Evolutionary conservation across 1,140 invertebrate genomes (phyloP).

Genomic region (Harpegnathos saltator): DNA sequence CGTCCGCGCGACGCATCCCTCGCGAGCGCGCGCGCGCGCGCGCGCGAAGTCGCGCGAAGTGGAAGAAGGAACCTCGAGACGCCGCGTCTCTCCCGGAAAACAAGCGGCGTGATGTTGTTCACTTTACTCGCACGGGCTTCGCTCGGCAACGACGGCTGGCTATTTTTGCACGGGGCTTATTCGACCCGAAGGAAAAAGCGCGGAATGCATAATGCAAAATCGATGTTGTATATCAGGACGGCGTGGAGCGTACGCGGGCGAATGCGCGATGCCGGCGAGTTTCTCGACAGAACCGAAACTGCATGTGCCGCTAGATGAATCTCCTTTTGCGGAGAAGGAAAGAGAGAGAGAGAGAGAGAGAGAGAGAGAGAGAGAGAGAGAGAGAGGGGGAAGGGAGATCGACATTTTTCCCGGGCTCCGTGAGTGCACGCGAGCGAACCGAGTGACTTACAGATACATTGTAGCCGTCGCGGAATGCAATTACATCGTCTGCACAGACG

Average conservation of each 20-base stretch:
- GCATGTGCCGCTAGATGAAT: neutral
- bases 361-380: too few species aligned
- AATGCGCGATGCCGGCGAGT: neutral
- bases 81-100: constrained; percentile 32
- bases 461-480: constrained; percentile 50
- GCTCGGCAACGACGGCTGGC: neutral
- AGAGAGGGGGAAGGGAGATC: too few species aligned
- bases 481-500: constrained; percentile 47
- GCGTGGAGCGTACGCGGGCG: too few species aligned
- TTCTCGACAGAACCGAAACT: neutral
- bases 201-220: neutral
- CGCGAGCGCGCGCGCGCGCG: constrained; percentile 7
- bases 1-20: constrained; percentile 10
- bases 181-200: neutral
- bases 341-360: too few species aligned
- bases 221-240: neutral
- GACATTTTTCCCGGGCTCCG: constrained; percentile 13
- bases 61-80: neutral
- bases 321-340: constrained; percentile 28
- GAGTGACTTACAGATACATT: constrained; percentile 43
- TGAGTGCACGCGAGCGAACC: neutral
- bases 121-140: neutral
- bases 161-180: neutral
- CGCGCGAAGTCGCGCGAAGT: neutral
- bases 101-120: neutral